Conservation (phyloP, 2,888 invertebrate genomes). For the Aplocera efformata region DNA sequence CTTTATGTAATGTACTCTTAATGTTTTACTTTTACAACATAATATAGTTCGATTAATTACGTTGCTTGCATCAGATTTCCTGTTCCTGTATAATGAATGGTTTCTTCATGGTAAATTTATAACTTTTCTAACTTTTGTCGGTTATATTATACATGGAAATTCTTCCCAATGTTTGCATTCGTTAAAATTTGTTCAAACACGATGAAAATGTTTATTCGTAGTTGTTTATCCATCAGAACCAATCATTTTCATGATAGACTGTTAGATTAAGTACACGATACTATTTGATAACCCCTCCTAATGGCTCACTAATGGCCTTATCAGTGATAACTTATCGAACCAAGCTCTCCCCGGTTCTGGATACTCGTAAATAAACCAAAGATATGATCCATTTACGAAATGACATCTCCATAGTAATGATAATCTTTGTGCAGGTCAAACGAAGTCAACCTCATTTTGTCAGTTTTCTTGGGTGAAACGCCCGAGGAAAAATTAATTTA, state of each 20-base stretch:
- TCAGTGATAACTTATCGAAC: constrained; percentile 7
- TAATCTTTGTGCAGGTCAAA: constrained; percentile 24
- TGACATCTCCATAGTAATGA: constrained; percentile 13
- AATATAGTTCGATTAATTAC: constrained; percentile 14
- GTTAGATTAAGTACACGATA: constrained; percentile 3
- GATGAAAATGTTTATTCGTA: too few species aligned
- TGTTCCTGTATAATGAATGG: constrained; percentile 13
- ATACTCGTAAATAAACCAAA: constrained; percentile 5
- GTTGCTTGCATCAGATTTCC: constrained; percentile 14
- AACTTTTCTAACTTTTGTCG: too few species aligned
- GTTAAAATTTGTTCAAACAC: too few species aligned
- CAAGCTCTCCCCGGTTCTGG: neutral
- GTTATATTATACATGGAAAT: too few species aligned
- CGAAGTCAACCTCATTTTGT: constrained; percentile 27
- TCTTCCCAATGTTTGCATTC: too few species aligned
- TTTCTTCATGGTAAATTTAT: constrained; percentile 7
- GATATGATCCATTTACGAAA: constrained; percentile 8
- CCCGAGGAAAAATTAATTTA: constrained; percentile 72
- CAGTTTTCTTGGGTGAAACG: constrained; percentile 47
- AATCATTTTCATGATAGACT: neutral
- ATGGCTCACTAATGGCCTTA: constrained; percentile 8
- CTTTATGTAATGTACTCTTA: too few species aligned
- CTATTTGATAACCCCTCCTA: constrained; percentile 3
- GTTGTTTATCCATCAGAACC: too few species aligned
- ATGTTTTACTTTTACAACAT: too few species aligned